These are phyloP conservation scores for Aphaenogaster rudis DNA, from an alignment of 1,140 invertebrate species.

Conservation along the genomic window DNA sequence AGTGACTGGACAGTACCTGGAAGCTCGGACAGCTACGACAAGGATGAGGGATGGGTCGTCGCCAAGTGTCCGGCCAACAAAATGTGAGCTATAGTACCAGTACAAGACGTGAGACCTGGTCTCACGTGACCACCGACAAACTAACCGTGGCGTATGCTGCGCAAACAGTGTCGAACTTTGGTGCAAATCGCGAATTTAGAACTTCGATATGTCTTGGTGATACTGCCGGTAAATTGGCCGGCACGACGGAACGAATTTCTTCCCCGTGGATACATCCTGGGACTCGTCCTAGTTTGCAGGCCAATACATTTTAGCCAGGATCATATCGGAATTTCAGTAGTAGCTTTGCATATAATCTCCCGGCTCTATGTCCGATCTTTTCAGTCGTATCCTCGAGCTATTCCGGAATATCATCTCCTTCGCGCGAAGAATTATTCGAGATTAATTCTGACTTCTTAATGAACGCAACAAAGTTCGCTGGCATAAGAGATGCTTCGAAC, in stretches of 20 bases:
- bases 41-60: slow-evolving; percentile 85
- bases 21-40: slow-evolving; percentile 80
- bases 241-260: slow-evolving; percentile 72
- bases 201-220: slow-evolving; percentile 79
- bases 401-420: neutral
- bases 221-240: slow-evolving; percentile 75
- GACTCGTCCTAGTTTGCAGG: slow-evolving; percentile 8
- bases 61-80: slow-evolving; percentile 85
- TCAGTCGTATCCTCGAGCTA: neutral
- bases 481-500: neutral
- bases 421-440: slow-evolving; percentile 12
- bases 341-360: neutral
- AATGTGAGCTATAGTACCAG: slow-evolving; percentile 76
- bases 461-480: slow-evolving; percentile 20
- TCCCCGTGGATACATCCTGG: slow-evolving; percentile 42
- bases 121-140: slow-evolving; percentile 79
- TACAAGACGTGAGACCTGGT: slow-evolving; percentile 81
- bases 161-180: slow-evolving; percentile 80
- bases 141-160: slow-evolving; percentile 80
- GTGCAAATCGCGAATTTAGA: slow-evolving; percentile 81
- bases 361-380: neutral
- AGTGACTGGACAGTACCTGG: slow-evolving; percentile 82
- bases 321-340: slow-evolving; percentile 8
- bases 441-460: slow-evolving; percentile 34
- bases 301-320: slow-evolving; percentile 22